These are phyloP conservation scores for Rhea pennata DNA, from an alignment of 2,113 vertebrate genomes.

Conservation along the genomic window DNA sequence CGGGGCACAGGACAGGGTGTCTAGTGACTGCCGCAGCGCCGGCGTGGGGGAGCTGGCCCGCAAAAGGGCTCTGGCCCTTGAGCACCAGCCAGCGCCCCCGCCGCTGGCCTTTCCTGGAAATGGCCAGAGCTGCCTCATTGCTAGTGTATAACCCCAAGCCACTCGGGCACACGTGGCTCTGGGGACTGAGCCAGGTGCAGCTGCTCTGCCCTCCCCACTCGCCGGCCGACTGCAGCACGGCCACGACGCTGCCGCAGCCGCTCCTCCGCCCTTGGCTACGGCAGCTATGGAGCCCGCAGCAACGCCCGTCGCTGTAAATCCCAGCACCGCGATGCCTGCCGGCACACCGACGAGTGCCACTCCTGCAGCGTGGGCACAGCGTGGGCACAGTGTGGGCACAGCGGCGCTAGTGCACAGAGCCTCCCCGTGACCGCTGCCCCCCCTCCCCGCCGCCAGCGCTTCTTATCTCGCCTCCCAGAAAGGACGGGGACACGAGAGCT, in stretches of 20 bases:
- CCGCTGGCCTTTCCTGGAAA: not conserved
- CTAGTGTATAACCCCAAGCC: rapidly evolving
- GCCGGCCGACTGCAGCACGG: not conserved
- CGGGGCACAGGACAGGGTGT: rapidly evolving
- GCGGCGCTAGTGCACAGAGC: rapidly evolving
- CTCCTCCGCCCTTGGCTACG: not conserved
- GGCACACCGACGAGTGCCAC: rapidly evolving
- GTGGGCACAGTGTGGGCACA: rapidly evolving
- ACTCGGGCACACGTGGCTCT: rapidly evolving
- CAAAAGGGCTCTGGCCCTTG: not conserved
- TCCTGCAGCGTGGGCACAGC: rapidly evolving
- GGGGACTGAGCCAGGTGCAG: not conserved
- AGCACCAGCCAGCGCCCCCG: not conserved
- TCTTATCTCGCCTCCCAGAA: rapidly evolving
- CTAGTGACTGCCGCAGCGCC: not conserved
- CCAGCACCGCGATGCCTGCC: rapidly evolving
- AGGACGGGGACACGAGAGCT: not conserved
- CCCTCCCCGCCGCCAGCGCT: not conserved
- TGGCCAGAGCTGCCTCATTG: rapidly evolving
- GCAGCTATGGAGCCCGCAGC: not conserved
- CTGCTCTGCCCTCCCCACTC: not conserved
- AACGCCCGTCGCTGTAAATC: not conserved
- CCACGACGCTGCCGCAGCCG: not conserved
- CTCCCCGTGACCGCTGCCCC: rapidly evolving
- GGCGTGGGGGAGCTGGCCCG: rapidly evolving